These are phyloP conservation scores for Notoglanidium macrostoma DNA, from an alignment of 2,797 vertebrate genomes.

Conservation along the genomic window DNA sequence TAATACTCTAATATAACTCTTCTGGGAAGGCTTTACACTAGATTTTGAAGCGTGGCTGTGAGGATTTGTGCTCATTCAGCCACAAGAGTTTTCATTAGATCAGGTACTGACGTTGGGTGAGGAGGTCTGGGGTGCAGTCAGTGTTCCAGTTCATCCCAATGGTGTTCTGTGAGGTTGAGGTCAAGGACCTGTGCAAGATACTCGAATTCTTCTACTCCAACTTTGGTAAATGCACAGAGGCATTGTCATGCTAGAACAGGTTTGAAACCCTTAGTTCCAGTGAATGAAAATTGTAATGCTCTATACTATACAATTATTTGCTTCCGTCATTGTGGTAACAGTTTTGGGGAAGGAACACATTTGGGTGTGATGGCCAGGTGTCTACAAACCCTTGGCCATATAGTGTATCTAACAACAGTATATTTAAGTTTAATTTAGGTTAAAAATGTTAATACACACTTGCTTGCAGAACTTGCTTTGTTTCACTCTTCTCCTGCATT, in stretches of 20 bases:
- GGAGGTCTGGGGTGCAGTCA: background rate
- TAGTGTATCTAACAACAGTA: background rate
- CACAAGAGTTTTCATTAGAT: background rate
- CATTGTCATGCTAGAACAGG: background rate
- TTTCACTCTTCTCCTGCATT: no score
- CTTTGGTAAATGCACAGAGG: background rate
- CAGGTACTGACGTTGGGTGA: background rate
- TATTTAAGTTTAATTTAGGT: background rate
- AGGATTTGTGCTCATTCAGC: background rate
- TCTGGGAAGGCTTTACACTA: background rate
- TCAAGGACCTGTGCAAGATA: background rate
- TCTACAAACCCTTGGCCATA: background rate
- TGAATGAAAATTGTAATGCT: no score
- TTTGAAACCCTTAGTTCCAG: background rate
- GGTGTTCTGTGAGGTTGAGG: background rate
- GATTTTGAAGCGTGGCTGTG: background rate
- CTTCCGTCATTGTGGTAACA: no score
- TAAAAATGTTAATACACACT: background rate
- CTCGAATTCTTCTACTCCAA: background rate
- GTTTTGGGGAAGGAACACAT: no score
- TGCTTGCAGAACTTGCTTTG: background rate
- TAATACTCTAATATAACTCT: background rate
- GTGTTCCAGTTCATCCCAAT: background rate
- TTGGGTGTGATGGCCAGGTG: background rate
- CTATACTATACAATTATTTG: no score